Conservation (phyloP, 2,888 invertebrate species). For the Morinoia aosen region DNA sequence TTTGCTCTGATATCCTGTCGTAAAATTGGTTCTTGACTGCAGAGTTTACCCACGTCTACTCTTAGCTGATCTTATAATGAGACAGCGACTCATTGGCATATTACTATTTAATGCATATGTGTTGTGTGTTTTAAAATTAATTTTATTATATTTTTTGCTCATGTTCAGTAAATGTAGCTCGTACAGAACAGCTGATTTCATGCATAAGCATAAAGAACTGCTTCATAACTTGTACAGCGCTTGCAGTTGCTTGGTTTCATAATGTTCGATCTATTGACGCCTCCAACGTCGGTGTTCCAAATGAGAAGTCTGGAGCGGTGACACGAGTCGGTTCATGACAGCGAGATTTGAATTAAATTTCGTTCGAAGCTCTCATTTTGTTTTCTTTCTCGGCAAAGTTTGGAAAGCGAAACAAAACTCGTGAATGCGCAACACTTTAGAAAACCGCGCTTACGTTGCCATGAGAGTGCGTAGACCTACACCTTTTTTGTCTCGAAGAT, state of each 20-base stretch:
- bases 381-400: neutral
- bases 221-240: neutral
- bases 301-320: neutral
- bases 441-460: neutral
- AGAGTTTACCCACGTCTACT: neutral
- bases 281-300: neutral
- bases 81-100: neutral
- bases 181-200: no score
- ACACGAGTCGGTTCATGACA: neutral
- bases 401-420: conserved; percentile 22
- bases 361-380: neutral
- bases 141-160: no score
- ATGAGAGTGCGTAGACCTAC: neutral
- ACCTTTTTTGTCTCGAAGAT: neutral
- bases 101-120: no score
- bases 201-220: neutral
- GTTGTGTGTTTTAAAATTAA: no score
- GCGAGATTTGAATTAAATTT: neutral
- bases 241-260: neutral
- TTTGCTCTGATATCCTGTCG: neutral
- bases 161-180: no score
- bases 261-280: neutral
- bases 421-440: conserved; percentile 21
- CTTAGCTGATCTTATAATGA: no score
- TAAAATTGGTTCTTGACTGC: neutral